phyloP scores from a whole-genome alignment of 2,113 vertebrate species.

The Chlamydotis undulata region DNA sequence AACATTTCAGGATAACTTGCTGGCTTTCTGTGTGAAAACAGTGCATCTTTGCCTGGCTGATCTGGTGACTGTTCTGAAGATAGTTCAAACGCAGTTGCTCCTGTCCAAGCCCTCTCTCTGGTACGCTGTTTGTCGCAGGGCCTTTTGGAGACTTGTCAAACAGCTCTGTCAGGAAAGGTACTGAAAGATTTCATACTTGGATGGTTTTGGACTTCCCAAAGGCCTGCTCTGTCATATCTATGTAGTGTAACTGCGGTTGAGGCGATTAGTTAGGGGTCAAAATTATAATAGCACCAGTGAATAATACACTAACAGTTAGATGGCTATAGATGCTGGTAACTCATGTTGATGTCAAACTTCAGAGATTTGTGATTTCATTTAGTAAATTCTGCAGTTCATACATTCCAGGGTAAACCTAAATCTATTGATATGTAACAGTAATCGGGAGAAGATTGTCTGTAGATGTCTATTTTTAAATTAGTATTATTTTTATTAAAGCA shows the following conservation, averaged over 20 bases:
- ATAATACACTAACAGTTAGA: neutral
- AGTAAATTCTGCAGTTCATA: neutral
- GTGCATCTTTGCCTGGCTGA: neutral
- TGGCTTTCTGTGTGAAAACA: neutral
- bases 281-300: neutral
- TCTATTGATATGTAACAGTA: neutral
- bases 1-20: neutral
- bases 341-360: neutral
- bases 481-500: neutral
- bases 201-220: conserved; percentile 12
- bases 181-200: neutral
- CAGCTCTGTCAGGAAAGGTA: neutral
- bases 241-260: neutral
- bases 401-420: neutral
- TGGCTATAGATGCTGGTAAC: neutral
- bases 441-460: neutral
- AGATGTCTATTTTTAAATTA: neutral
- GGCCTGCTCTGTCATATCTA: conserved; percentile 16
- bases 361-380: neutral
- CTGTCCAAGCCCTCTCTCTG: neutral
- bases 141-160: neutral
- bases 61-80: neutral
- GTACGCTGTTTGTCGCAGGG: neutral
- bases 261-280: neutral
- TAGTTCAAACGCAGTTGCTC: neutral